Base-by-base conservation (phyloP, 2,113 vertebrate genomes). In the Pycnonotus jocosus region DNA sequence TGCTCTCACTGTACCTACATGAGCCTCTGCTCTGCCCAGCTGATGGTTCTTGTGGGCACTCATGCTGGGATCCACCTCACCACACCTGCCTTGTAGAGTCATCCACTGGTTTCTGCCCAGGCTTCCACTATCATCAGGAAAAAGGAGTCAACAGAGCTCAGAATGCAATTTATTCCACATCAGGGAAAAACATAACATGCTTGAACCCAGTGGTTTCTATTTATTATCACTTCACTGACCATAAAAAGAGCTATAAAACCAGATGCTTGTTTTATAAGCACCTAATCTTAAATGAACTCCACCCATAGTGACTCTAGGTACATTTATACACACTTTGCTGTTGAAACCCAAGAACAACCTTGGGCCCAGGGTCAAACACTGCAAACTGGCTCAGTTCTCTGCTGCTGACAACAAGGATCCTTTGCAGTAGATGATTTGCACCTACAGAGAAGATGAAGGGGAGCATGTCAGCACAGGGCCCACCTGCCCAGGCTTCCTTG, bases 1-100 rank as follows among this genome's bases (percentile, higher is more conserved):
- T 0, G 0, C 58, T 42, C 6, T 3, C 1, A 2, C n/a, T 10
- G 0, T 7, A 25, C 22, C n/a, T 64, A n/a, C 58, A 21, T 0
- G 0, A 57, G 38, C 53, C 56, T 31, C 54, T 37, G 48, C 56
- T 27, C 48, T 71, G 79, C 70, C n/a, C 91, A 69, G 79, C 48
- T 69, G 48, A 68, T 23, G 71, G 25, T 11, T 88, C 83, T n/a
- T 53, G 28, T 10, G 58, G 57, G 28, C n/a, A n/a, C 42, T 23
- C 19, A 2, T 2, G 17, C 44, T 30, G 73, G 53, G 48, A 87
- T 42, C 45, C 70, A 51, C 20, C 78, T 92, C 60, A 31, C 15
- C 40, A 33, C 54, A 38, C 37, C 57, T 56, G 35, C 76, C 73
- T 40, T 31, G 58, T 9, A 40, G 24, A 64, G 48, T 44, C 48